A percentile compares a stretch with the other conserved stretches of the same genome.
phyloP scores from a whole-genome alignment of 1,140 invertebrate genomes.

The Drosophila pseudoobscura region DNA sequence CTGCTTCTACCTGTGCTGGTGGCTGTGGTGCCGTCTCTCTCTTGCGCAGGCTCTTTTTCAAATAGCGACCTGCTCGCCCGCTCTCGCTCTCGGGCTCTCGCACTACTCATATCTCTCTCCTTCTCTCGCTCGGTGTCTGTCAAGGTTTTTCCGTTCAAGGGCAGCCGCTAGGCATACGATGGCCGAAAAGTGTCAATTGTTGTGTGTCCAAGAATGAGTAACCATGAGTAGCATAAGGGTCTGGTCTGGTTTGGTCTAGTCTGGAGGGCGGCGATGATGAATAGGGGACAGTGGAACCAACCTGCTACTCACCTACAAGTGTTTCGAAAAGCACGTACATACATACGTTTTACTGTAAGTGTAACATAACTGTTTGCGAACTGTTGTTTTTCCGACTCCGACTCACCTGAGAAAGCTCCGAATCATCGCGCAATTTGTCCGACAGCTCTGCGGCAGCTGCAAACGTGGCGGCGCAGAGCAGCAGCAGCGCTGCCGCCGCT shows the following conservation, averaged over 20 bases:
- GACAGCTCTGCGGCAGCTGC: slow-evolving; percentile 65
- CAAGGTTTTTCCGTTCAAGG: slow-evolving; percentile 75
- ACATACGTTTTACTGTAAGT: neutral
- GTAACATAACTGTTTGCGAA: neutral
- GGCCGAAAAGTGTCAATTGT: slow-evolving; percentile 34
- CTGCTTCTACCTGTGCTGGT: slow-evolving; percentile 56
- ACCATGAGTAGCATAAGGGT: slow-evolving; percentile 7
- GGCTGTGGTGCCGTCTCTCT: slow-evolving; percentile 26
- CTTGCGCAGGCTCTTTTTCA: slow-evolving; percentile 40
- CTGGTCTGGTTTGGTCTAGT: slow-evolving; percentile 2
- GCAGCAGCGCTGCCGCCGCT: slow-evolving; percentile 58
- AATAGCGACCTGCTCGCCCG: slow-evolving; percentile 5
- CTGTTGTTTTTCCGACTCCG: slow-evolving; percentile 23
- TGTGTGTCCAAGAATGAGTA: slow-evolving; percentile 13
- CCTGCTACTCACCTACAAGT: slow-evolving; percentile 37
- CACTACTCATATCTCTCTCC: slow-evolving; percentile 2
- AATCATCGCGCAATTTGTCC: slow-evolving; percentile 83
- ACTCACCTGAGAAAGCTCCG: slow-evolving; percentile 84
- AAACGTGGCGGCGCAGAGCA: slow-evolving; percentile 45
- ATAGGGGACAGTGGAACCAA: slow-evolving; percentile 24
- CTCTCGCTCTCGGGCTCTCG: slow-evolving; percentile 3
- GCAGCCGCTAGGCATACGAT: slow-evolving; percentile 29
- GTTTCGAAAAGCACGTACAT: neutral
- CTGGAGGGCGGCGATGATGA: slow-evolving; percentile 1
- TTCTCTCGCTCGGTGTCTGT: slow-evolving; percentile 12